Percentiles rank a stretch among this genome's conserved stretches.
phyloP scores from a whole-genome alignment of 1,140 invertebrate species.

The Triops longicaudatus region DNA sequence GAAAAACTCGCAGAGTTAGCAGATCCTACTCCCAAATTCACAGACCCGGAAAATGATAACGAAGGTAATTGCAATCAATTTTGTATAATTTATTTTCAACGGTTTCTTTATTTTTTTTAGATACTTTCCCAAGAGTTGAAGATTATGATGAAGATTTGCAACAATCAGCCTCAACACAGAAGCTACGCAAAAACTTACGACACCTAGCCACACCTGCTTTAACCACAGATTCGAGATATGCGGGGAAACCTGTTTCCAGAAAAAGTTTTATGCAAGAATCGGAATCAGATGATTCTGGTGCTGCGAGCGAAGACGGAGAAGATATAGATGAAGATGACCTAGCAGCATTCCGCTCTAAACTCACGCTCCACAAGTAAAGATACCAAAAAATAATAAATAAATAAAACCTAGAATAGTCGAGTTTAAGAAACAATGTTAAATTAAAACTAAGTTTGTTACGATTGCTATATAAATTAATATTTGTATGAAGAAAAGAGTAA shows the following conservation, averaged over 20 bases:
- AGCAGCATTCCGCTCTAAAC: constrained; percentile 26
- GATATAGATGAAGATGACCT: constrained; percentile 21
- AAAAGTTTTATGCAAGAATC: constrained; percentile 29
- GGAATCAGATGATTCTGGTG: constrained; percentile 28
- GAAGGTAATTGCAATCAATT: constrained; percentile 12
- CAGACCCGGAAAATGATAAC: constrained; percentile 24
- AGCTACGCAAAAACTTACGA: background rate
- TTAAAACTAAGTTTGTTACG: no score
- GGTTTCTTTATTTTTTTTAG: background rate
- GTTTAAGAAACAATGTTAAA: no score
- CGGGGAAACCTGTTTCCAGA: constrained; percentile 46
- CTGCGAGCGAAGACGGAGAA: constrained; percentile 28
- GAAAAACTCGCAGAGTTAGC: constrained; percentile 26
- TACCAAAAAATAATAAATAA: constrained; percentile 28
- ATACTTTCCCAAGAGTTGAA: constrained; percentile 22
- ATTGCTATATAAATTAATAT: no score
- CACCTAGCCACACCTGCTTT: constrained; percentile 48
- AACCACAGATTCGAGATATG: constrained; percentile 60
- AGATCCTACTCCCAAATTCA: constrained; percentile 25
- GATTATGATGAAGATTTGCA: constrained; percentile 20
- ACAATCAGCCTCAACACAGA: constrained; percentile 3
- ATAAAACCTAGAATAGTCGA: no score
- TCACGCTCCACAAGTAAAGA: constrained; percentile 23
- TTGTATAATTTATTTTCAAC: background rate
- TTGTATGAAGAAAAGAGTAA: no score